Conservation (phyloP, 2,113 vertebrate genomes). For the Chloropsis cyanopogon region DNA sequence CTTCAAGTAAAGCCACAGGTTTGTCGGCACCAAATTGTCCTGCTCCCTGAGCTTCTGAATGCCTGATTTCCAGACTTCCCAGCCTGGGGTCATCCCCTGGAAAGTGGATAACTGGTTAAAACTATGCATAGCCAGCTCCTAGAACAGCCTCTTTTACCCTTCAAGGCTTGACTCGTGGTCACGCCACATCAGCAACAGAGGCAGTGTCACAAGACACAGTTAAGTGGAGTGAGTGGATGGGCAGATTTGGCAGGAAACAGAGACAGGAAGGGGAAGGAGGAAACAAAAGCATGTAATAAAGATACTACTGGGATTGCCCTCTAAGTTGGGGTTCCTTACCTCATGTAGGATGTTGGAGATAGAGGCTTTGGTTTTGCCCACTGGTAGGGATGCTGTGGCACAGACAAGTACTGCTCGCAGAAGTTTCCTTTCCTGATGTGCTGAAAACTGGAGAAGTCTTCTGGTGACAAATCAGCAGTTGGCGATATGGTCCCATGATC, state of each 20-base stretch:
- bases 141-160: neutral
- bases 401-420: conserved; percentile 89
- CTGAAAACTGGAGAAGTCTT: conserved; percentile 85
- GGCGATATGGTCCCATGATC: conserved; percentile 79
- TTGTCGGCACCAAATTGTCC: neutral
- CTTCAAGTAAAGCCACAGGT: neutral
- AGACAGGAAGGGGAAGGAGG: neutral
- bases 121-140: neutral
- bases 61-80: neutral
- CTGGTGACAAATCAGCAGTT: conserved; percentile 72
- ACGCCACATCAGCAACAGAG: neutral
- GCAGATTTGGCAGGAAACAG: neutral
- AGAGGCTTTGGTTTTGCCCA: conserved; percentile 91
- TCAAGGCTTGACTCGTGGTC: neutral
- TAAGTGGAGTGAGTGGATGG: neutral
- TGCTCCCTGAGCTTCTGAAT: neutral
- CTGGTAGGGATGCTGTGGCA: conserved; percentile 88
- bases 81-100: neutral
- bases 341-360: conserved; percentile 80
- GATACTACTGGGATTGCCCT: neutral
- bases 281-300: neutral
- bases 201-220: neutral
- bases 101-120: neutral
- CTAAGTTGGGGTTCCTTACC: conserved; percentile 66
- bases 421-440: conserved; percentile 90